phyloP scores from a whole-genome alignment of 2,113 vertebrate genomes.

The Colossoma macropomum region DNA sequence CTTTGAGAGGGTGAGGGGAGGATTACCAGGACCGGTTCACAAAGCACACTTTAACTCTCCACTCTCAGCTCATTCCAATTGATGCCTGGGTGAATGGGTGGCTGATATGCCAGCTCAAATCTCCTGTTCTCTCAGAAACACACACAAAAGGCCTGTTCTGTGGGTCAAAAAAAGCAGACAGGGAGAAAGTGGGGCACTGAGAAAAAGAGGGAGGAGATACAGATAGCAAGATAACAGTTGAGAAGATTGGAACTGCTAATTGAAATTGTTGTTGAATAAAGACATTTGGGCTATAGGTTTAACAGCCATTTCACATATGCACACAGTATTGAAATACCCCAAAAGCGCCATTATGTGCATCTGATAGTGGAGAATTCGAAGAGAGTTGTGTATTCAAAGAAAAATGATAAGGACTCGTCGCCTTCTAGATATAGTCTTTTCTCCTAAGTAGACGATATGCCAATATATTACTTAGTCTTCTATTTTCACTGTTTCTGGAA shows the following conservation, averaged over 20 bases:
- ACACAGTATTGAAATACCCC: not conserved
- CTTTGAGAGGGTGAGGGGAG: constrained; percentile 19
- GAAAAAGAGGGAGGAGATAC: not conserved
- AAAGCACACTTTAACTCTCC: constrained; percentile 44
- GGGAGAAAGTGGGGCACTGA: constrained; percentile 24
- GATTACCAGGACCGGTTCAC: constrained; percentile 48
- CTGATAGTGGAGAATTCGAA: not conserved
- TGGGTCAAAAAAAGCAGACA: constrained; percentile 27
- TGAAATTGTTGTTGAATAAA: not conserved
- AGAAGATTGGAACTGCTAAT: not conserved
- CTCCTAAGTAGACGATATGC: too few relatives aligned
- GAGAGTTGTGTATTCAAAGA: not conserved
- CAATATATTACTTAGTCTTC: too few relatives aligned
- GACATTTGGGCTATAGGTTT: not conserved
- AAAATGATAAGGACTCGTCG: too few relatives aligned
- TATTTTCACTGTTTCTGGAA: too few relatives aligned
- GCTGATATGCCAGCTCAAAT: constrained; percentile 56
- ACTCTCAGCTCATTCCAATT: constrained; percentile 47
- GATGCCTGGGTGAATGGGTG: constrained; percentile 55
- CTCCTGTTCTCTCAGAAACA: constrained; percentile 50
- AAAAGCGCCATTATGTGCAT: not conserved
- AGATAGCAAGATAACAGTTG: not conserved
- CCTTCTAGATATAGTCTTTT: too few relatives aligned
- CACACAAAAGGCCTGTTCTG: constrained; percentile 56
- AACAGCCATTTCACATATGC: not conserved